Conservation (phyloP, 1,140 invertebrate genomes). For the Drosophila sulfurigaster region DNA sequence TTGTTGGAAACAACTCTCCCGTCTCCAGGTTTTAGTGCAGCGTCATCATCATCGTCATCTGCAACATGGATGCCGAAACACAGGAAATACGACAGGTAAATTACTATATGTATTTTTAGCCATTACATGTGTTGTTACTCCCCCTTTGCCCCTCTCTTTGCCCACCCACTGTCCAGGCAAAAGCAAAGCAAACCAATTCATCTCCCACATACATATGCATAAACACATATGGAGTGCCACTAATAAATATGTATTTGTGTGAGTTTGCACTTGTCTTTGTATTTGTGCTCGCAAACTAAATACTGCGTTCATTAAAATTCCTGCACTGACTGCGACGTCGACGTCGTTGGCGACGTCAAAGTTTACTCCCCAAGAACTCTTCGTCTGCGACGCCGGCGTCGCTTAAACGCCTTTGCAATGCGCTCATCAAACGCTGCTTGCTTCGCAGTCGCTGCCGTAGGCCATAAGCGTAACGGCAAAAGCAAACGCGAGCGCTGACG, state of each 20-base stretch:
- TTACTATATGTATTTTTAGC: constrained; percentile 49
- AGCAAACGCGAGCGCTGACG: constrained; percentile 15
- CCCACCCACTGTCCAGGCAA: neutral
- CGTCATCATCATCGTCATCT: constrained; percentile 45
- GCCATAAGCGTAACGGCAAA: constrained; percentile 40
- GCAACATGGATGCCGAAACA: constrained; percentile 81
- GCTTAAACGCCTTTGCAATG: constrained; percentile 58
- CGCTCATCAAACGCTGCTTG: constrained; percentile 53
- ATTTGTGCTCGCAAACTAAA: constrained; percentile 57
- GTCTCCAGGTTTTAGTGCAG: constrained; percentile 36
- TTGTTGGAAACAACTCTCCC: constrained; percentile 16
- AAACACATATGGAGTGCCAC: constrained; percentile 7
- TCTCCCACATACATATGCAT: constrained; percentile 25
- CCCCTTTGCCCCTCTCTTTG: neutral
- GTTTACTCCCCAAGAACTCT: constrained; percentile 41
- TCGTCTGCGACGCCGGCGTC: constrained; percentile 25
- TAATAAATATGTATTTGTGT: constrained; percentile 6
- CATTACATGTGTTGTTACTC: constrained; percentile 23
- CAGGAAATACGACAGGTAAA: constrained; percentile 84
- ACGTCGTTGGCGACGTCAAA: constrained; percentile 23
- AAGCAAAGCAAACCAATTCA: neutral
- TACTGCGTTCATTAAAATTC: constrained; percentile 77
- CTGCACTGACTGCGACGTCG: constrained; percentile 49
- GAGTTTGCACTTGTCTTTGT: constrained; percentile 10
- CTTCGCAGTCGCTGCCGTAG: constrained; percentile 18